Conservation (phyloP, 2,888 invertebrate species). For the Noctua fimbriata region DNA sequence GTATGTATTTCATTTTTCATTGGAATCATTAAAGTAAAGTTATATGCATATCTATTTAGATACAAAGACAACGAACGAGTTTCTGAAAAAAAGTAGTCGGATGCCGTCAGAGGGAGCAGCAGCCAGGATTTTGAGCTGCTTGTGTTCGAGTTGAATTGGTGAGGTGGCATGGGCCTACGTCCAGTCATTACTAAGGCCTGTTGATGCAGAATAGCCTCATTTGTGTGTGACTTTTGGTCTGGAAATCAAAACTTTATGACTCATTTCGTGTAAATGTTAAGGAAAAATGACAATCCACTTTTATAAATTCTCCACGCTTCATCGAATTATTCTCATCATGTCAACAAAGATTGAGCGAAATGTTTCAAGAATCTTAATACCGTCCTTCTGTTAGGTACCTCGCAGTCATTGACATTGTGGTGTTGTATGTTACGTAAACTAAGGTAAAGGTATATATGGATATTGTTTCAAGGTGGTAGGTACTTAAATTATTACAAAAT, state of each 20-base stretch:
- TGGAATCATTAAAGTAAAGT: no score
- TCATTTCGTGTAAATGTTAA: background rate
- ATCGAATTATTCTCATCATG: background rate
- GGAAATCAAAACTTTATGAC: background rate
- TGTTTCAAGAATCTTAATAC: constrained; percentile 42
- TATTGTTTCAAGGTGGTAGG: constrained; percentile 13
- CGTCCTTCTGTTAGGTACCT: constrained; percentile 31
- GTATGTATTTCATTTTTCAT: no score
- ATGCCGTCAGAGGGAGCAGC: background rate
- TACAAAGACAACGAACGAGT: background rate
- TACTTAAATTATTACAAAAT: constrained; percentile 20
- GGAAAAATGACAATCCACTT: background rate
- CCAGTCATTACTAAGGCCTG: no score
- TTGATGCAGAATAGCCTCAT: no score
- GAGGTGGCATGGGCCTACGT: no score
- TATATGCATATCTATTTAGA: no score
- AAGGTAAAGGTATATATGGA: constrained; percentile 21
- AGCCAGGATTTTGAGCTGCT: background rate
- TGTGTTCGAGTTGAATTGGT: no score
- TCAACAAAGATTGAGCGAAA: constrained; percentile 30
- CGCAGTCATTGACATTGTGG: constrained; percentile 50
- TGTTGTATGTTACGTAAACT: constrained; percentile 8
- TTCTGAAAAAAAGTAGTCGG: background rate
- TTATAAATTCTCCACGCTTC: background rate
- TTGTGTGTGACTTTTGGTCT: no score